Conservation (phyloP, 2,113 vertebrate species). For the Oreocharis arfaki region DNA sequence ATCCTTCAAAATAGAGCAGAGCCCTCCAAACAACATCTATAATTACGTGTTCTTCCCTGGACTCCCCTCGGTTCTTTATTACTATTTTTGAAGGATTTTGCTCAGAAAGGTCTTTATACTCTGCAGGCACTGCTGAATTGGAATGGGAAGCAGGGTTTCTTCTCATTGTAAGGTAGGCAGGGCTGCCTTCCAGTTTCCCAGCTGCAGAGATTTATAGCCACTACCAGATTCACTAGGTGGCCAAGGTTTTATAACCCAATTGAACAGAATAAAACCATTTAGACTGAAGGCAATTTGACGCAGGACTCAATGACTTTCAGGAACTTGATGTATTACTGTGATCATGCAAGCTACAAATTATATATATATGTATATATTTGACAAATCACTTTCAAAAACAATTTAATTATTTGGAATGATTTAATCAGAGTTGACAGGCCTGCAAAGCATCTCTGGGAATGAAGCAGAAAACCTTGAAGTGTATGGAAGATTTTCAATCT, state of each 20-base stretch:
- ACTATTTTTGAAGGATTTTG: slow-evolving; percentile 48
- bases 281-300: slow-evolving; percentile 37
- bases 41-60: not conserved
- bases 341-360: not conserved
- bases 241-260: slow-evolving; percentile 58
- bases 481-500: slow-evolving; percentile 10
- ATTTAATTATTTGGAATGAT: slow-evolving; percentile 30
- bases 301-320: slow-evolving; percentile 20
- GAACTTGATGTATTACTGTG: slow-evolving; percentile 6
- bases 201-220: slow-evolving; percentile 60
- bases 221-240: slow-evolving; percentile 57
- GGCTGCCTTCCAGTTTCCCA: slow-evolving; percentile 61
- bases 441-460: slow-evolving; percentile 38
- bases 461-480: not conserved
- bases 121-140: slow-evolving; percentile 27
- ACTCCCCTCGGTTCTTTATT: not conserved
- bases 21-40: not conserved
- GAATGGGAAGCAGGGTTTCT: slow-evolving; percentile 48
- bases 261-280: slow-evolving; percentile 46
- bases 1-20: not conserved
- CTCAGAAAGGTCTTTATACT: slow-evolving; percentile 51
- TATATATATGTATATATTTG: not conserved
- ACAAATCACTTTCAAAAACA: slow-evolving; percentile 2
- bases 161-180: slow-evolving; percentile 59
- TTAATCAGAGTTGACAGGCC: slow-evolving; percentile 29